Evolutionary conservation across 2,888 invertebrate genomes (phyloP).

Genomic region (Cinara cedri): DNA sequence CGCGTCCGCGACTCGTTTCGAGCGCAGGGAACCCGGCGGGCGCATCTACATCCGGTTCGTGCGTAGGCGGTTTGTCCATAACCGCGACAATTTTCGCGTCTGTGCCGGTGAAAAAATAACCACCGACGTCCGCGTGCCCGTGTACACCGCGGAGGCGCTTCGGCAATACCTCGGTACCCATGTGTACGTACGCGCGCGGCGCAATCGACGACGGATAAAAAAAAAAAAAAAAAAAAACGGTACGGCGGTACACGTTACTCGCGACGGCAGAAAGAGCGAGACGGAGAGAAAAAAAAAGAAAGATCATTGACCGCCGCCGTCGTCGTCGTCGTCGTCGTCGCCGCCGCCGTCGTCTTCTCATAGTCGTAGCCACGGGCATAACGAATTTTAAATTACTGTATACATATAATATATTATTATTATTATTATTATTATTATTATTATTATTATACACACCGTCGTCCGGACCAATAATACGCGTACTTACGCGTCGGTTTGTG

Average conservation of each 20-base stretch:
- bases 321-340: neutral
- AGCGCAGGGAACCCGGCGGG: too few relatives aligned
- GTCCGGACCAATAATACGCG: neutral
- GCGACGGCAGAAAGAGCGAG: neutral
- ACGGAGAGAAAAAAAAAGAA: neutral
- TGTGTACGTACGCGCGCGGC: too few relatives aligned
- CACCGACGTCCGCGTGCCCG: neutral
- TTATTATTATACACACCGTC: too few relatives aligned
- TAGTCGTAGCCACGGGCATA: conserved; percentile 33
- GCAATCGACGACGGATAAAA: neutral
- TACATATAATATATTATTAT: conserved; percentile 19
- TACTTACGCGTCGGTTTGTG: neutral
- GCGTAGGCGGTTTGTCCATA: too few relatives aligned
- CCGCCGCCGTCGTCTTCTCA: neutral
- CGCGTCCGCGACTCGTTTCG: too few relatives aligned
- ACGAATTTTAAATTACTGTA: conserved; percentile 55
- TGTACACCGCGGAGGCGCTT: conserved; percentile 1
- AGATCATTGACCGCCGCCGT: conserved; percentile 49
- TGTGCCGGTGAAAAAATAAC: too few relatives aligned
- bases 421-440: too few relatives aligned
- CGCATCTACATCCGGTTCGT: too few relatives aligned
- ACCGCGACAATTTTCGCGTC: too few relatives aligned
- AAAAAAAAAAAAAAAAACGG: too few relatives aligned
- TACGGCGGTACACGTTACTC: too few relatives aligned
- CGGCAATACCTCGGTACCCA: too few relatives aligned